Evolutionary conservation across 1,140 invertebrate genomes (phyloP).

Genomic region (Melipona quadrifasciata): DNA sequence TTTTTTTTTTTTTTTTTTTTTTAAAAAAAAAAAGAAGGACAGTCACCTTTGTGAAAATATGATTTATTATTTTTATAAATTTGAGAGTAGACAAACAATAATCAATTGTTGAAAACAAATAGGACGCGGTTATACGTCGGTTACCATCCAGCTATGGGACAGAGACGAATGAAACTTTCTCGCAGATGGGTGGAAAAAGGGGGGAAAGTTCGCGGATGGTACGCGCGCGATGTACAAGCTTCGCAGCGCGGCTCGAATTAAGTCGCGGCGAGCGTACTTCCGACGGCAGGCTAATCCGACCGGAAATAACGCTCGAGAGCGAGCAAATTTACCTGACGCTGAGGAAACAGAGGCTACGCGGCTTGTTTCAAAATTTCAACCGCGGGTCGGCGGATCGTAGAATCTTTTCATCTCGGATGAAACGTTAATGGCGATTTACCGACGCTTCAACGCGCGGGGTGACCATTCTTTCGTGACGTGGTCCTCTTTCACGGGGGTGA

Average conservation of each 20-base stretch:
- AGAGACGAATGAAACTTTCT: conserved; percentile 33
- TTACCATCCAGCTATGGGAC: too few relatives aligned
- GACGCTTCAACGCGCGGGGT: background rate
- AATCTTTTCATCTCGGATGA: background rate
- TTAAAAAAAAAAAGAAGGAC: too few relatives aligned
- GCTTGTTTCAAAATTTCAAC: conserved; percentile 25
- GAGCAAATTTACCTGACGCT: conserved; percentile 46
- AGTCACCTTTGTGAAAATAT: background rate
- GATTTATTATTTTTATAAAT: too few relatives aligned
- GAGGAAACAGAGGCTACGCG: conserved; percentile 51
- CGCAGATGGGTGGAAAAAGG: conserved; percentile 16
- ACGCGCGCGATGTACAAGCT: background rate
- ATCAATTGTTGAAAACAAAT: too few relatives aligned
- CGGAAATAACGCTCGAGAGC: conserved; percentile 15
- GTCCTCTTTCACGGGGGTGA: background rate
- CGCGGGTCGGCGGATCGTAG: background rate
- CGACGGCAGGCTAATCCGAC: conserved; percentile 26
- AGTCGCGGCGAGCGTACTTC: conserved; percentile 16
- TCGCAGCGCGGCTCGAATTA: conserved; percentile 27
- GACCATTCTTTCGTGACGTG: background rate
- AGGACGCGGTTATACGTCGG: too few relatives aligned
- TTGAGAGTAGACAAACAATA: too few relatives aligned
- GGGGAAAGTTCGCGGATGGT: background rate
- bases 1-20: too few relatives aligned
- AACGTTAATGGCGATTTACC: conserved; percentile 22